Evolutionary conservation across 2,888 invertebrate genomes (phyloP).

Genomic region (Lamellibrachia columna): DNA sequence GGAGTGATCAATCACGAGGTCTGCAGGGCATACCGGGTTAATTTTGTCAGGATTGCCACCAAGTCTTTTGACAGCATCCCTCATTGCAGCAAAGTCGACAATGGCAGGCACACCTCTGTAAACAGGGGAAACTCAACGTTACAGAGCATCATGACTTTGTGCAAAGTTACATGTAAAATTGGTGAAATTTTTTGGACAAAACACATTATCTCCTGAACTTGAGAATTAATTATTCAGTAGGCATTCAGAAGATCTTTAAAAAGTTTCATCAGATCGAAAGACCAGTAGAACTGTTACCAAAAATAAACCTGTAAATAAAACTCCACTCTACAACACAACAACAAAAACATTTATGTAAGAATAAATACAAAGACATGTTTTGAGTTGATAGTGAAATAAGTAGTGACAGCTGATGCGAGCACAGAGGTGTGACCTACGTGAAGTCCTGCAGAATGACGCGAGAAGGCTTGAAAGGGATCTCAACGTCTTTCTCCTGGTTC

Average conservation of each 20-base stretch:
- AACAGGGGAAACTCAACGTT: background rate
- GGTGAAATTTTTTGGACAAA: background rate
- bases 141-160: background rate
- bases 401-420: background rate
- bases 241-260: background rate
- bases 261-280: background rate
- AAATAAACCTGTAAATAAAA: background rate
- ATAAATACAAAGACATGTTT: background rate
- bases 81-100: conserved; percentile 98
- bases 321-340: background rate
- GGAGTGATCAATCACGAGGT: conserved; percentile 97
- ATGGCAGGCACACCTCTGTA: conserved; percentile 95
- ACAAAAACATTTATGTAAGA: background rate
- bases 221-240: background rate
- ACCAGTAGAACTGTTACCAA: background rate
- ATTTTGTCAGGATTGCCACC: conserved; percentile 92
- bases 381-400: background rate
- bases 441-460: conserved; percentile 88
- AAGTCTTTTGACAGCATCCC: conserved; percentile 88
- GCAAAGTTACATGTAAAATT: background rate
- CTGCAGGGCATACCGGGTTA: conserved; percentile 96
- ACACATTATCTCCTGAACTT: background rate
- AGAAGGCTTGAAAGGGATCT: conserved; percentile 95
- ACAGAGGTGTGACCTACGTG: conserved; percentile 69
- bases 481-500: conserved; percentile 79